Conservation (phyloP, 2,113 vertebrate genomes). For the Otocyon megalotis region DNA sequence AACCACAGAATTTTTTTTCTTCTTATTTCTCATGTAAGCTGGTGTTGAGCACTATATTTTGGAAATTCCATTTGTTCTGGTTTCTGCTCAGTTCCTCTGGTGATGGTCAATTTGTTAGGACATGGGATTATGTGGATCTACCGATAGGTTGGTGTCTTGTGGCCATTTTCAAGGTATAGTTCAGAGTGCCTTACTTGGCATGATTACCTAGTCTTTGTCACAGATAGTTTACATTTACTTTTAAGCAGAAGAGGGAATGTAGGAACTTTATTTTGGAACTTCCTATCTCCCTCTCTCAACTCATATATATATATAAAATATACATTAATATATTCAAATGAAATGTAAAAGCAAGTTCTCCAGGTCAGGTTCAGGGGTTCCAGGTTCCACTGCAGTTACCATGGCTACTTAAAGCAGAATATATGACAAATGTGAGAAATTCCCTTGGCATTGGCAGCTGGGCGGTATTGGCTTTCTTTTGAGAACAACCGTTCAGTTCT, state of each 20-base stretch:
- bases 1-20: not conserved
- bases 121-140: fast-evolving
- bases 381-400: not conserved
- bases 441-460: not conserved
- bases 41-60: not conserved
- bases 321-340: not conserved
- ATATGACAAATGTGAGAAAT: not conserved
- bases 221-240: not conserved
- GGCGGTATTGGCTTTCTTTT: not conserved
- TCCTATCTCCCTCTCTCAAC: not conserved
- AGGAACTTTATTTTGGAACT: not conserved
- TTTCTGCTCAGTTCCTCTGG: not conserved
- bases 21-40: not conserved
- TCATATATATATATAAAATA: not conserved
- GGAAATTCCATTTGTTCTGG: not conserved
- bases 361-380: not conserved
- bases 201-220: not conserved
- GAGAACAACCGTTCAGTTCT: not conserved
- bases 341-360: not conserved
- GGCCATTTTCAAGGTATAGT: not conserved
- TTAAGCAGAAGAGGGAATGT: not conserved
- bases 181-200: not conserved
- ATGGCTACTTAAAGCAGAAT: not conserved
- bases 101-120: not conserved
- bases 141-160: too few species aligned